phyloP scores from a whole-genome alignment of 1,140 invertebrate genomes.

The silkworm (Bombyx mori) region ASM3026992v2 NC_085119.1:13144501-13145000 shows the following conservation, averaged over 20 bases:
- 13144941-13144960: conserved; percentile 75
- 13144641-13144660: background rate
- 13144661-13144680: conserved; percentile 53
- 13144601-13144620: background rate
- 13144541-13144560: background rate
- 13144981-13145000: conserved; percentile 51
- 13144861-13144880: conserved; percentile 69
- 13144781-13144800: conserved; percentile 63
- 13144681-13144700: conserved; percentile 52
- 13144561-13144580: background rate
- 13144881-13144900: conserved; percentile 74
- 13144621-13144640: background rate
- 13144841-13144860: conserved; percentile 75
- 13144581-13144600: background rate
- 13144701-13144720: conserved; percentile 61
- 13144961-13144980: conserved; percentile 65
- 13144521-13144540: no score
- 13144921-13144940: conserved; percentile 76
- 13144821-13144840: conserved; percentile 88
- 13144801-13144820: conserved; percentile 83
- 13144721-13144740: conserved; percentile 53
- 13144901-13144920: conserved; percentile 71
- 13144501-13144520: no score
- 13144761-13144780: conserved; percentile 62
- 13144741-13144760: conserved; percentile 46